These are phyloP conservation scores for Strix uralensis DNA, from an alignment of 2,113 vertebrate species.

Conservation along the genomic window DNA sequence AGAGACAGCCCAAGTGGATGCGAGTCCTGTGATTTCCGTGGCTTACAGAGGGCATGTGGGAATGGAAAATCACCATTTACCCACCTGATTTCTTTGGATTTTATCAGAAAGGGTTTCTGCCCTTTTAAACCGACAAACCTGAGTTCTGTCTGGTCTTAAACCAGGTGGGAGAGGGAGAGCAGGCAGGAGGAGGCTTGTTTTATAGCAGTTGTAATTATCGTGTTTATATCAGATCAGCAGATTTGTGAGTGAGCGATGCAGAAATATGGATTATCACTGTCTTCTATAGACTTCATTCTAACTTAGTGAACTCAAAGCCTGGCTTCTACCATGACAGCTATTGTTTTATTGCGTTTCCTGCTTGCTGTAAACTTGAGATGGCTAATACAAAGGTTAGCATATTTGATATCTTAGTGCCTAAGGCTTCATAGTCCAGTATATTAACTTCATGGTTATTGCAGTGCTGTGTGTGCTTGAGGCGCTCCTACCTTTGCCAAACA, in stretches of 20 bases:
- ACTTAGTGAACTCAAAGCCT: not conserved
- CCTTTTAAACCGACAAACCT: not conserved
- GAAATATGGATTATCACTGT: not conserved
- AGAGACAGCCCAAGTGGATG: not conserved
- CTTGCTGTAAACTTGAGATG: not conserved
- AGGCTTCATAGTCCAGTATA: not conserved
- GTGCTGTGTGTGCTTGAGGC: not conserved
- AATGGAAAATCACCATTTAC: not conserved
- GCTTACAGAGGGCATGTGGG: not conserved
- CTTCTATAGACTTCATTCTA: not conserved
- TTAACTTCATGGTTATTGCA: not conserved
- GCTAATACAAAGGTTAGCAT: not conserved
- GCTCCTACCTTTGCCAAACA: not conserved
- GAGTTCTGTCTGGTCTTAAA: not conserved
- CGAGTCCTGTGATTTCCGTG: not conserved
- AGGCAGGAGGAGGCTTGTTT: not conserved
- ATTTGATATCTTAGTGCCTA: not conserved
- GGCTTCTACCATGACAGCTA: rapidly evolving
- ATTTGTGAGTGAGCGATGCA: not conserved
- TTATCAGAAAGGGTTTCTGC: not conserved
- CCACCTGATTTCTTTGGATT: not conserved
- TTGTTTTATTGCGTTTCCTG: not conserved
- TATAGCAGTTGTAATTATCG: not conserved
- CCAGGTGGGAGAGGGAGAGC: not conserved
- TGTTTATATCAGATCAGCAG: not conserved